A percentile compares a stretch with the other conserved stretches of the same genome.
Conservation (phyloP, 2,888 invertebrate species). For the Mallateleia sp. region DNA sequence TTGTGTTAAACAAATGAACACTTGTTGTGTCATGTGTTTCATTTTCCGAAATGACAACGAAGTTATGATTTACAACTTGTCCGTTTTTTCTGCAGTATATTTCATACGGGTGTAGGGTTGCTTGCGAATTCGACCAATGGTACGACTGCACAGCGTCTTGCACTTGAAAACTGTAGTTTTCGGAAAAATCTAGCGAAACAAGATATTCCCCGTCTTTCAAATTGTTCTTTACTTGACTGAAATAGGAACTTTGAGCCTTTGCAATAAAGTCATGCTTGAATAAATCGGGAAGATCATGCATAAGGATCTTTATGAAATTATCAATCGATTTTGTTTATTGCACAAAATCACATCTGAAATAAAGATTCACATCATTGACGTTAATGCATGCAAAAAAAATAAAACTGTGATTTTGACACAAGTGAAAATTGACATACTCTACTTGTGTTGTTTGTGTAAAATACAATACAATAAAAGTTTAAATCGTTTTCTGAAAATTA, state of each 20-base stretch:
- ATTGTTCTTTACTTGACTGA: not conserved
- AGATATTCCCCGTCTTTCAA: not conserved
- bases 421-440: not conserved
- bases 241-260: not conserved
- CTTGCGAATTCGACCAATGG: constrained; percentile 38
- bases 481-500: too few species aligned
- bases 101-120: constrained; percentile 29
- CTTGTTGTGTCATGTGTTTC: constrained; percentile 25
- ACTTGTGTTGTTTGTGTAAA: too few species aligned
- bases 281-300: not conserved
- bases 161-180: constrained; percentile 43
- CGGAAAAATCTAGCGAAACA: constrained; percentile 21
- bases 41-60: constrained; percentile 32
- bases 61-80: constrained; percentile 19
- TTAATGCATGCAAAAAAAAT: not conserved
- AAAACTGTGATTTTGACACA: not conserved
- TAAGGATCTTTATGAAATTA: not conserved
- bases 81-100: constrained; percentile 23
- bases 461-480: too few species aligned
- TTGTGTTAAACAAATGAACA: constrained; percentile 43
- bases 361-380: too few species aligned
- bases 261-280: not conserved
- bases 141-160: constrained; percentile 47
- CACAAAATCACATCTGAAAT: too few species aligned
- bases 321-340: too few species aligned